Evolutionary conservation across 2,113 vertebrate species (phyloP).

Genomic region (Brachionichthys hirsutus): DNA sequence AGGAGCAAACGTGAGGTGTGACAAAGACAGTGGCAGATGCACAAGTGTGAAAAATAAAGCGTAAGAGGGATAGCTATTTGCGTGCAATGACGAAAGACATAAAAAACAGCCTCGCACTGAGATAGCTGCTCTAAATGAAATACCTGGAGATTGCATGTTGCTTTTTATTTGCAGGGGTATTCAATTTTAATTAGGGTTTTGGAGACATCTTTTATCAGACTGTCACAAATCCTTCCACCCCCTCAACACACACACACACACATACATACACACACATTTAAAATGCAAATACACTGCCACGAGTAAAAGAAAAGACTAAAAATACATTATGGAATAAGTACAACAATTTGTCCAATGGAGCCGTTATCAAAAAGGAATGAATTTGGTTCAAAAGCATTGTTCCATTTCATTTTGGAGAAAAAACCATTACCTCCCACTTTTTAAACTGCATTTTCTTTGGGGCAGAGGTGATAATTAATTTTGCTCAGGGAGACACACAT

Average conservation of each 20-base stretch:
- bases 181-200: constrained; percentile 82
- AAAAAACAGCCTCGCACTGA: constrained; percentile 62
- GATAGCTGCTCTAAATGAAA: constrained; percentile 77
- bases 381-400: constrained; percentile 48
- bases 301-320: constrained; percentile 9
- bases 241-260: constrained; percentile 5
- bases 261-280: constrained; percentile 14
- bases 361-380: constrained; percentile 57
- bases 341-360: constrained; percentile 56
- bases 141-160: constrained; percentile 78
- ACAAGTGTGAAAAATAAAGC: constrained; percentile 68
- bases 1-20: constrained; percentile 51
- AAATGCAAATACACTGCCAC: constrained; percentile 48
- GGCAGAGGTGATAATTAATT: constrained; percentile 79
- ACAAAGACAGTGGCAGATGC: constrained; percentile 56
- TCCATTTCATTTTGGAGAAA: constrained; percentile 60
- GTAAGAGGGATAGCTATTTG: constrained; percentile 63
- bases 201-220: constrained; percentile 80
- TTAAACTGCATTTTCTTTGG: constrained; percentile 78
- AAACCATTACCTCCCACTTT: constrained; percentile 68
- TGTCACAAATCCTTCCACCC: constrained; percentile 69
- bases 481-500: constrained; percentile 66
- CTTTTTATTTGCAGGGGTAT: constrained; percentile 71
- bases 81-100: constrained; percentile 68
- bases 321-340: constrained; percentile 46